Conservation (phyloP, 2,797 vertebrate species). For the Etheostoma perlongum region DNA sequence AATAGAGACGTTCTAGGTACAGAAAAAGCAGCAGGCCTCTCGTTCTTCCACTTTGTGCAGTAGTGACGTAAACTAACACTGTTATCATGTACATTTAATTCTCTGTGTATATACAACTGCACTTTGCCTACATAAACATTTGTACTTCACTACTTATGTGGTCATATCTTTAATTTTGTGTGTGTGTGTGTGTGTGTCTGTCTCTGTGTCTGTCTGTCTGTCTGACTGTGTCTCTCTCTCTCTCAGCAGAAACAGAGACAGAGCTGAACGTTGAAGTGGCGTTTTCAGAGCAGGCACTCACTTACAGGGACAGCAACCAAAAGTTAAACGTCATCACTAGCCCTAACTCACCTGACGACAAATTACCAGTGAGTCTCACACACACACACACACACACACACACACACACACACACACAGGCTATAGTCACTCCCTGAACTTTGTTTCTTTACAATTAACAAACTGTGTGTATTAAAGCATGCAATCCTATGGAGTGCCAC, state of each 20-base stretch:
- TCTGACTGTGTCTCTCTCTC: not conserved
- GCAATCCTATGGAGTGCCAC: no score
- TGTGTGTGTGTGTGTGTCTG: not conserved
- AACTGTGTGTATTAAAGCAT: no score
- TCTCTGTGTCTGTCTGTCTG: not conserved
- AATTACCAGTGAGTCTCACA: slow-evolving; percentile 87
- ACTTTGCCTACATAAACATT: slow-evolving; percentile 20
- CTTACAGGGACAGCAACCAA: slow-evolving; percentile 84
- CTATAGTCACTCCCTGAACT: not conserved
- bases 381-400: slow-evolving; percentile 7
- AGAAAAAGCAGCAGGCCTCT: slow-evolving; percentile 6
- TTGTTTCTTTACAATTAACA: not conserved
- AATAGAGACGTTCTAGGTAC: not conserved
- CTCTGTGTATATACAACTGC: slow-evolving; percentile 13
- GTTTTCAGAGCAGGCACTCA: slow-evolving; percentile 94
- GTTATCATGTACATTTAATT: not conserved
- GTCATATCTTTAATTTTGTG: not conserved
- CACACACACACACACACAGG: not conserved
- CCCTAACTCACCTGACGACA: slow-evolving; percentile 82
- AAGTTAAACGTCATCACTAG: slow-evolving; percentile 69
- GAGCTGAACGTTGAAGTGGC: slow-evolving; percentile 94
- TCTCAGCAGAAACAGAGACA: slow-evolving; percentile 81
- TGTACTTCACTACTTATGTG: not conserved
- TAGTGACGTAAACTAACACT: slow-evolving; percentile 12
- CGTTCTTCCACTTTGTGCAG: slow-evolving; percentile 14